These are phyloP conservation scores for Atractosteus spatula DNA, from an alignment of 2,113 vertebrate species.

Conservation along the genomic window DNA sequence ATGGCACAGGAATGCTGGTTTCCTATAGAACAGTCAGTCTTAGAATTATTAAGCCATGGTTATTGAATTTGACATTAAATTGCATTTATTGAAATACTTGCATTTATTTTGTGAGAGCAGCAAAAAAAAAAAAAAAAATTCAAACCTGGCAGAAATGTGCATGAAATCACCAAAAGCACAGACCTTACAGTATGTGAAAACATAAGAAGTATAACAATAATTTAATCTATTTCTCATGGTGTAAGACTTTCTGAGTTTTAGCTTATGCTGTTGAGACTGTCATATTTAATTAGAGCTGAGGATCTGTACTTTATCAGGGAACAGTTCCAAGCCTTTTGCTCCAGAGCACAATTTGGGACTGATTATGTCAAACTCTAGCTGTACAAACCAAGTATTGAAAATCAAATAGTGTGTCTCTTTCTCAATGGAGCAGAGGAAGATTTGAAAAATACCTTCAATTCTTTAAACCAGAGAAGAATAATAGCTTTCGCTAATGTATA, in stretches of 20 bases:
- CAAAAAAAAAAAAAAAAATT: background rate
- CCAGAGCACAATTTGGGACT: too few species aligned
- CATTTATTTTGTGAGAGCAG: background rate
- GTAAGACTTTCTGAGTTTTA: slow-evolving; percentile 45
- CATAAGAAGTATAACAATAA: slow-evolving; percentile 29
- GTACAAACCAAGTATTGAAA: too few species aligned
- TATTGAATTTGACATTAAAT: background rate
- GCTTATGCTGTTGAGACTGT: slow-evolving; percentile 40
- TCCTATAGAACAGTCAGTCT: background rate
- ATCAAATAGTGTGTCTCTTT: too few species aligned
- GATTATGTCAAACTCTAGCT: too few species aligned
- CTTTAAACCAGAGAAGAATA: too few species aligned
- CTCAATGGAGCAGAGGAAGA: too few species aligned
- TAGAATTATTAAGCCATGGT: background rate
- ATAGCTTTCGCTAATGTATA: too few species aligned
- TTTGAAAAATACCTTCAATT: too few species aligned
- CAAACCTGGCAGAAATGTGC: background rate
- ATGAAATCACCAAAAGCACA: background rate
- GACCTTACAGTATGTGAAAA: background rate
- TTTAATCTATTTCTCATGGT: slow-evolving; percentile 41
- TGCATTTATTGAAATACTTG: background rate
- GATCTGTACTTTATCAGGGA: too few species aligned
- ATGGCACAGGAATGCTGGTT: too few species aligned
- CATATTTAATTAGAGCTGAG: slow-evolving; percentile 55
- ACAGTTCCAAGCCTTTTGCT: too few species aligned